These are phyloP conservation scores for Physella acuta DNA, from an alignment of 1,140 invertebrate genomes.

Conservation along the genomic window DNA sequence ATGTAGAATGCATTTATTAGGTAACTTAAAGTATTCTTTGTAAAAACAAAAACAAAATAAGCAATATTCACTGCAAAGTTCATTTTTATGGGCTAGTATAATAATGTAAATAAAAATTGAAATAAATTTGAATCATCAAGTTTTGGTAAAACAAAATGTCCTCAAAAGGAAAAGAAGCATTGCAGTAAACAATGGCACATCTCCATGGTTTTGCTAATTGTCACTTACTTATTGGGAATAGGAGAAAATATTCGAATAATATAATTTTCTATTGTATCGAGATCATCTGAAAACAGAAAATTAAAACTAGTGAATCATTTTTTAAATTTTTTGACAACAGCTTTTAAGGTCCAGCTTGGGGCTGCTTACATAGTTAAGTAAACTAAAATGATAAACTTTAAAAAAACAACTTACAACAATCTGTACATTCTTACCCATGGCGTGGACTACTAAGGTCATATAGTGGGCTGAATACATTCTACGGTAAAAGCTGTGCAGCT, in stretches of 20 bases:
- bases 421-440: constrained; percentile 40
- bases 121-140: no score
- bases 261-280: constrained; percentile 13
- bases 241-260: constrained; percentile 17
- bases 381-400: background rate
- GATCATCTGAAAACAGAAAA: constrained; percentile 1
- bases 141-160: no score
- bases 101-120: no score
- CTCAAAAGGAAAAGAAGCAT: no score
- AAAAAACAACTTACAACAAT: background rate
- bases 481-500: constrained; percentile 43
- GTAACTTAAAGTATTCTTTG: no score
- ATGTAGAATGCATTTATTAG: no score
- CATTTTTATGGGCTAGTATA: no score
- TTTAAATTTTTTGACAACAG: background rate
- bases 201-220: no score
- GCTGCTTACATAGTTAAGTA: background rate
- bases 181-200: no score
- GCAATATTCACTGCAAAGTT: no score
- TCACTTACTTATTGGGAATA: constrained; percentile 25
- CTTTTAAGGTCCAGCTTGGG: background rate
- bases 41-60: no score
- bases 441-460: constrained; percentile 57
- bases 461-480: constrained; percentile 53
- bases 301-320: background rate